Base-by-base conservation (phyloP, 2,113 vertebrate species). In the Sapayoa aenigma region DNA sequence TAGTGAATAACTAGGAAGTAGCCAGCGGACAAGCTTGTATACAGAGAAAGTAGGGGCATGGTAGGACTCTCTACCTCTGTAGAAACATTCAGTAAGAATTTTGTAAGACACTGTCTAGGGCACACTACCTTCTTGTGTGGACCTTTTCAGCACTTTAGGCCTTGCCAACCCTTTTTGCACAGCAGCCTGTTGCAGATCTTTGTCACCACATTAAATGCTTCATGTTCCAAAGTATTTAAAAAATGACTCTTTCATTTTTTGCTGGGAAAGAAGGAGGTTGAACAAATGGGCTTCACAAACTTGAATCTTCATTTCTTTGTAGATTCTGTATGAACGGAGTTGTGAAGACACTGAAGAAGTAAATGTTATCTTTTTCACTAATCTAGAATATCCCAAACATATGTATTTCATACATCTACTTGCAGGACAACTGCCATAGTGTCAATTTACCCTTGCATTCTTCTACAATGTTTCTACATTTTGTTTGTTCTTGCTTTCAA, bases 211-310 rank as follows among this genome's bases (percentile, higher is more conserved):
- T 78, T 52, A 60, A 39, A 69, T 77, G 8, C 9, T 46, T 44
- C 9, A 23, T 15, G 8, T 46, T 81, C 37, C 15, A 17, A 66
- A 81, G 33, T 74, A 44, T 44, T 50, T 66, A 9, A 28, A 74
- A 44, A 81, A 33, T 42, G 23, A 8, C 11, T 47, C 30, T 35
- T 56, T 65, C 6, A 23, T 12, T 5, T 50, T 23, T 28, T 0
- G 20, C 12, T 59, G 44, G 23, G 31, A 47, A 72, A 50, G 27
- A 66, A 56, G 50, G n/a, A 63, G 8, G 9, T 37, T 23, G 68
- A 66, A 9, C 41, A 14, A 33, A 28, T 0, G 0, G 11, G 20
- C 28, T 71, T 53, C 28, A 39, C 12, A 18, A 35, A 41, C 25
- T 27, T 33, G 30, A 66, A 35, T 44, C 66, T 25, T 66, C 31